Evolutionary conservation across 2,888 invertebrate genomes (phyloP).

Genomic region (Ptychoptera contaminata): DNA sequence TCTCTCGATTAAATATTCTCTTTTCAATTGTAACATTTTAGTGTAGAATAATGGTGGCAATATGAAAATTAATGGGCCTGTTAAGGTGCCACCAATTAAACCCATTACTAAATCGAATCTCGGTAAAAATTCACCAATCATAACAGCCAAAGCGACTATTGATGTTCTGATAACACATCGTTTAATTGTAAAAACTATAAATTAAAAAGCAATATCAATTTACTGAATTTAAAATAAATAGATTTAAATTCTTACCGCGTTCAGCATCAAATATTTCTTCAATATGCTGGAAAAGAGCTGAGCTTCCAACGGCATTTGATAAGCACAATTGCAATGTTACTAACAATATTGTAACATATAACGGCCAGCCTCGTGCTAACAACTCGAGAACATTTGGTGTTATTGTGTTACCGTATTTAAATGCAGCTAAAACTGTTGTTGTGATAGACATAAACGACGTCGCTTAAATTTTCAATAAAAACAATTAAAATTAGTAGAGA

Average conservation of each 20-base stretch:
- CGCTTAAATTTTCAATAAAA: slow-evolving; percentile 23
- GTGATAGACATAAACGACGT: slow-evolving; percentile 47
- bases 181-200: slow-evolving; percentile 57
- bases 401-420: slow-evolving; percentile 45
- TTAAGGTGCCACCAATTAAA: slow-evolving; percentile 68
- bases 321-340: slow-evolving; percentile 63
- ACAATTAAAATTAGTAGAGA: background rate
- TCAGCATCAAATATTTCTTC: slow-evolving; percentile 61
- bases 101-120: slow-evolving; percentile 77
- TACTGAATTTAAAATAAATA: background rate
- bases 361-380: slow-evolving; percentile 43
- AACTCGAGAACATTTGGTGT: slow-evolving; percentile 50
- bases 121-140: slow-evolving; percentile 68
- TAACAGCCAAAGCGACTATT: slow-evolving; percentile 51
- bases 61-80: slow-evolving; percentile 69
- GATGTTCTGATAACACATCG: slow-evolving; percentile 55
- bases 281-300: slow-evolving; percentile 66
- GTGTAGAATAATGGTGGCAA: slow-evolving; percentile 70
- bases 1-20: slow-evolving; percentile 17
- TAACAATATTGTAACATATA: slow-evolving; percentile 53
- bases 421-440: slow-evolving; percentile 43
- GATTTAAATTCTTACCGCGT: slow-evolving; percentile 40
- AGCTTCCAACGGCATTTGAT: slow-evolving; percentile 61
- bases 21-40: slow-evolving; percentile 41
- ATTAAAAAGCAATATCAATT: slow-evolving; percentile 4